Conservation (phyloP, 2,797 vertebrate species). For the Dallia pectoralis region DNA sequence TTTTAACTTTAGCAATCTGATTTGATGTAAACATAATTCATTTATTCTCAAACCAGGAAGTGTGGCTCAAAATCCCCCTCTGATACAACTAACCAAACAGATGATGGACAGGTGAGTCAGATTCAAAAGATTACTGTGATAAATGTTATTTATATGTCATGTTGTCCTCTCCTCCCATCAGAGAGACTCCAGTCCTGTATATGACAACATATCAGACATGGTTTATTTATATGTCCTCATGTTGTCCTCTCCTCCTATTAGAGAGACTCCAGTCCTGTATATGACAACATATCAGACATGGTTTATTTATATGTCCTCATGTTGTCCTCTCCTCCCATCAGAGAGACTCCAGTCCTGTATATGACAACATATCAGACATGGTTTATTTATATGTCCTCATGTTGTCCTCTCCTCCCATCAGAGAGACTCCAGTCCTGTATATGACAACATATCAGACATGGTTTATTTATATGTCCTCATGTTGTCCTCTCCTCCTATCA, state of each 20-base stretch:
- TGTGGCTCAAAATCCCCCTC: neutral
- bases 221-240: no score
- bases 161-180: no score
- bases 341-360: neutral
- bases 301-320: no score
- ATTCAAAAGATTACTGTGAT: neutral
- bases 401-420: no score
- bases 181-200: neutral
- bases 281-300: neutral
- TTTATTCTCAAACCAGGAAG: neutral
- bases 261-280: neutral
- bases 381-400: no score
- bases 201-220: neutral
- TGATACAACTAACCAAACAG: neutral
- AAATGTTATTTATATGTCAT: no score
- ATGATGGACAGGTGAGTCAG: neutral
- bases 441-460: neutral
- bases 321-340: no score
- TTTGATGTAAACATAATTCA: neutral
- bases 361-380: neutral
- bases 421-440: neutral
- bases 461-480: no score
- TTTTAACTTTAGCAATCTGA: no score
- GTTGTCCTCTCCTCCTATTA: no score
- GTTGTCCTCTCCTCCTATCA: no score